Percentiles rank a stretch among this genome's conserved stretches.
Conservation (phyloP, 2,888 invertebrate genomes). For the Watsonalla cultraria region DNA sequence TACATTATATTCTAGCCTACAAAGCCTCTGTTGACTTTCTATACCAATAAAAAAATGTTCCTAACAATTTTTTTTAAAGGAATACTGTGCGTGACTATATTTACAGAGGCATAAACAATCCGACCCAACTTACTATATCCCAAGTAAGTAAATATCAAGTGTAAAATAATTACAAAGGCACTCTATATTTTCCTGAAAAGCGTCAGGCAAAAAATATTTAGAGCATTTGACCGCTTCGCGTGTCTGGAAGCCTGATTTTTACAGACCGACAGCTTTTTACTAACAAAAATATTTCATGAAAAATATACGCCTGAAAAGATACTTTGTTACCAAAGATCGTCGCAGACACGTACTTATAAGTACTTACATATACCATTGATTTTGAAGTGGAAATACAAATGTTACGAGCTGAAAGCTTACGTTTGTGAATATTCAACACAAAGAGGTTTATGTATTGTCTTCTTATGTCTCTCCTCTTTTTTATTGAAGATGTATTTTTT, state of each 20-base stretch:
- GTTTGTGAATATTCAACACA: neutral
- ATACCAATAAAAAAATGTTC: too few species aligned
- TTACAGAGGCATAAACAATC: too few species aligned
- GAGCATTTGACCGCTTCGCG: constrained; percentile 7
- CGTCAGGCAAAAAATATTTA: neutral
- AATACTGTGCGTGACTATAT: too few species aligned
- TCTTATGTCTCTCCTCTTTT: neutral
- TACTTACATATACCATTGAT: constrained; percentile 8
- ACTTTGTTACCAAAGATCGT: neutral
- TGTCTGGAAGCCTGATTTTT: constrained; percentile 12
- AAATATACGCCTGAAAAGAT: constrained; percentile 8
- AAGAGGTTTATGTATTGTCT: neutral
- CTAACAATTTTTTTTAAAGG: too few species aligned
- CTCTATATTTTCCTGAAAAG: neutral
- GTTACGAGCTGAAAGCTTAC: constrained; percentile 12
- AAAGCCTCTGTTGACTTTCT: too few species aligned
- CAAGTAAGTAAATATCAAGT: neutral
- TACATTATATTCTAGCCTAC: too few species aligned
- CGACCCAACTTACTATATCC: too few species aligned
- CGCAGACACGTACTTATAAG: neutral
- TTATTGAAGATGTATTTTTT: too few species aligned
- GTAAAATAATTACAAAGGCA: neutral
- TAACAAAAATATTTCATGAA: constrained; percentile 3
- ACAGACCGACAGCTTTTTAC: constrained; percentile 9
- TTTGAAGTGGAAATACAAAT: constrained; percentile 10